Percentiles rank a stretch among this genome's conserved stretches.
Conservation (phyloP, 2,888 invertebrate genomes). For the Belgica antarctica region DNA sequence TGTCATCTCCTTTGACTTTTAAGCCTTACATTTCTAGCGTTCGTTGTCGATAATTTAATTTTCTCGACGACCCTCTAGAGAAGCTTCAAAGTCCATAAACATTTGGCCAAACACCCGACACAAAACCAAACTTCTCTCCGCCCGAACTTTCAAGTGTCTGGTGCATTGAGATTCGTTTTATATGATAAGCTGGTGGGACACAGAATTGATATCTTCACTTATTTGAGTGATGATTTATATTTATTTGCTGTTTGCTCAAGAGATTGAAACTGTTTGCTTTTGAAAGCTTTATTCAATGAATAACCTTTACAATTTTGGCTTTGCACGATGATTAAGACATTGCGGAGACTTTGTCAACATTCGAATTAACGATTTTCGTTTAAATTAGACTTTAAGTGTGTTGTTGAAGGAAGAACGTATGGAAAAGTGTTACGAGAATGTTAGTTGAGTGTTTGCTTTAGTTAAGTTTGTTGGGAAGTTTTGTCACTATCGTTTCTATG, state of each 20-base stretch:
- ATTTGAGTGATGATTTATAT: not conserved
- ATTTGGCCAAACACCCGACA: not conserved
- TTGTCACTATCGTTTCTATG: no score
- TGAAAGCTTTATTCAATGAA: not conserved
- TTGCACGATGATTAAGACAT: no score
- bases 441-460: no score
- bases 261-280: conserved; percentile 9
- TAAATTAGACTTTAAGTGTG: no score
- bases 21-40: conserved; percentile 4
- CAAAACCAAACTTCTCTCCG: not conserved
- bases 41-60: not conserved
- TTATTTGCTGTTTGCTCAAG: not conserved
- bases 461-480: no score
- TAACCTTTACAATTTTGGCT: no score
- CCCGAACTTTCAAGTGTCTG: conserved; percentile 20
- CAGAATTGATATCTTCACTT: not conserved
- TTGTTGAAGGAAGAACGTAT: no score
- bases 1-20: conserved; percentile 9
- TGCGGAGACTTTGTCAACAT: no score
- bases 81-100: not conserved
- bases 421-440: no score
- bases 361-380: no score
- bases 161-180: conserved; percentile 33
- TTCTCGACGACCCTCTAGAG: not conserved
- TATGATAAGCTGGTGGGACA: conserved; percentile 21